Evolutionary conservation across 2,797 vertebrate genomes (phyloP), one percentile per base, ranked within the genome.

Genomic region (Lacerta agilis): DNA sequence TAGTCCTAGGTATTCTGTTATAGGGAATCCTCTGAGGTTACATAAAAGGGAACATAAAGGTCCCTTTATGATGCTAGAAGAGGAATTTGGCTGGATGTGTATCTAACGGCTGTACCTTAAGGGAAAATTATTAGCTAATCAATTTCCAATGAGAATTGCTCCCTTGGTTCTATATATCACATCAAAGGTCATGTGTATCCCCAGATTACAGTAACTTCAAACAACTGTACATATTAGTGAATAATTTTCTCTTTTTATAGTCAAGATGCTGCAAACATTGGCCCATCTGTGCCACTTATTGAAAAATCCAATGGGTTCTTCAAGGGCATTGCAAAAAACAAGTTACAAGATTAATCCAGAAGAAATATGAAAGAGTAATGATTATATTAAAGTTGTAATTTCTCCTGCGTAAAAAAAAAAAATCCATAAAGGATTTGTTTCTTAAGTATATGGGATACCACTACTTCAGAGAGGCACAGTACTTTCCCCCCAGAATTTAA

Each of bases 91-190:
- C 45, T 88, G 45, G 36, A 79, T 79, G 36, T 71, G 45, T 80
- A 82, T 86, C 79, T 90, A 87, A 86, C 73, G 76, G 81, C 27
- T 87, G 20, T 88, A 87, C 89, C 66, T 89, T 67, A 71, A 89
- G 93, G 84, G 87, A 89, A 93, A 88, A 89, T 86, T 94, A 91
- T 90, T 88, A 38, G 38, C 71, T 84, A 90, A 94, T 92, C 90
- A 90, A 87, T 85, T 88, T 75, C 83, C 55, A 88, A 92, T 86
- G 90, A 79, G 78, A 88, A 90, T 90, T 45, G 67, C 77, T 91
- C 43, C 76, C n/a, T 90, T 79, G 71, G 45, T 83, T 82, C 69
- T 5, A 7, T 81, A 80, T 85, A 38, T 83, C 69, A 67, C 38
- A 49, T 75, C 86, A 66, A 33, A 89, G 45, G 85, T 77, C 45